These are phyloP conservation scores for Cancer borealis DNA, from an alignment of 2,888 invertebrate species.

Conservation along the genomic window DNA sequence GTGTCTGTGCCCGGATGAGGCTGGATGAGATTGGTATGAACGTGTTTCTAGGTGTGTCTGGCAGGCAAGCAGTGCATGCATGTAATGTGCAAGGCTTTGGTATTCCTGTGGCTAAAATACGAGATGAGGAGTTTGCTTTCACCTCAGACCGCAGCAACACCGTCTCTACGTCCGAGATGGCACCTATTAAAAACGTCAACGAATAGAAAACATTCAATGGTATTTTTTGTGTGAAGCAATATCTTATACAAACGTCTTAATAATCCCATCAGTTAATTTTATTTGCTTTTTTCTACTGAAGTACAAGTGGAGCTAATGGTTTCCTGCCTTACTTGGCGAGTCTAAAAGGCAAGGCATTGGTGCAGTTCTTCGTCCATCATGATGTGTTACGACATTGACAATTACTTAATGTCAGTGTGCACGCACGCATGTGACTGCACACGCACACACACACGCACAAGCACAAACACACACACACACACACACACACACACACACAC, in stretches of 20 bases:
- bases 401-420: constrained; percentile 26
- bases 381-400: constrained; percentile 27
- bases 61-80: not conserved
- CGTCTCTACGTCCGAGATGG: not conserved
- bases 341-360: not conserved
- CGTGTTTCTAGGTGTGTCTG: constrained; percentile 2
- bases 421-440: constrained; percentile 2
- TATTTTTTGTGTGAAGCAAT: not conserved
- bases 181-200: not conserved
- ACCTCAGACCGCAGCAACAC: not conserved
- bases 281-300: not conserved
- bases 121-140: not conserved
- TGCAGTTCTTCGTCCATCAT: not conserved
- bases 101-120: not conserved
- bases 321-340: constrained; percentile 2
- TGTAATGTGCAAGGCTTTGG: not conserved
- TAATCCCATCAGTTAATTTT: not conserved
- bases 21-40: not conserved
- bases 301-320: constrained; percentile 6
- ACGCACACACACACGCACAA: not conserved
- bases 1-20: not conserved
- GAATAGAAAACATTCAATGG: not conserved
- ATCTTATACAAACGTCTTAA: not conserved
- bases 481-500: constrained; percentile 31
- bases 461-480: constrained; percentile 9